phyloP scores from a whole-genome alignment of 2,797 vertebrate species.

The Ispidina lecontei region DNA sequence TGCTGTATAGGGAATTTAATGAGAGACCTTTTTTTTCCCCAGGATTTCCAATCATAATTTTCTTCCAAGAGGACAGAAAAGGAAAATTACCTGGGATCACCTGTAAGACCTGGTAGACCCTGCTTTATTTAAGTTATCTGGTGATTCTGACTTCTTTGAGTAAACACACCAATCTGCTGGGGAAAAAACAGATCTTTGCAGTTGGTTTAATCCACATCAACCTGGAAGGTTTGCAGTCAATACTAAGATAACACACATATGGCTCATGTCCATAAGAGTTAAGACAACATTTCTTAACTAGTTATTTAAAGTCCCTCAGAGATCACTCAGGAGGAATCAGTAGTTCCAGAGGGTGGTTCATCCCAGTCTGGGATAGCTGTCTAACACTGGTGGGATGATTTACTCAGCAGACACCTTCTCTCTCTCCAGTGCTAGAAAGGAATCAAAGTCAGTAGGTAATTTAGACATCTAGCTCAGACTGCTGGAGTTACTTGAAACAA shows the following conservation, averaged over 20 bases:
- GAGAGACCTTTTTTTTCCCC: not conserved
- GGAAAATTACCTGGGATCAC: not conserved
- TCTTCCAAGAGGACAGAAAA: not conserved
- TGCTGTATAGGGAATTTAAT: not conserved
- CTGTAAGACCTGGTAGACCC: not conserved
- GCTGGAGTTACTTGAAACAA: not conserved
- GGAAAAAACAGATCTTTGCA: not conserved
- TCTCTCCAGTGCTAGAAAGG: not conserved
- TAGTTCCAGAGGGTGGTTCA: slow-evolving; percentile 17
- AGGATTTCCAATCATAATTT: not conserved
- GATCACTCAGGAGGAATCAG: not conserved
- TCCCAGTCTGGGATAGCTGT: not conserved
- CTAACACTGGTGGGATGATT: not conserved
- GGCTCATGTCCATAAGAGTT: not conserved
- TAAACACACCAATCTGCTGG: not conserved
- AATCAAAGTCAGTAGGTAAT: not conserved
- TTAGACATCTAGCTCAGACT: not conserved
- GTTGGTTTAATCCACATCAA: not conserved
- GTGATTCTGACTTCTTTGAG: not conserved
- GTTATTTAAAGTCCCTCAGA: not conserved
- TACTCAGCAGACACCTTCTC: not conserved
- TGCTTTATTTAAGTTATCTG: not conserved
- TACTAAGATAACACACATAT: not conserved
- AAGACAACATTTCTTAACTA: not conserved
- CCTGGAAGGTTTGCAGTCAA: not conserved